Conservation (phyloP, 2,113 vertebrate genomes). For the Geococcyx californianus region DNA sequence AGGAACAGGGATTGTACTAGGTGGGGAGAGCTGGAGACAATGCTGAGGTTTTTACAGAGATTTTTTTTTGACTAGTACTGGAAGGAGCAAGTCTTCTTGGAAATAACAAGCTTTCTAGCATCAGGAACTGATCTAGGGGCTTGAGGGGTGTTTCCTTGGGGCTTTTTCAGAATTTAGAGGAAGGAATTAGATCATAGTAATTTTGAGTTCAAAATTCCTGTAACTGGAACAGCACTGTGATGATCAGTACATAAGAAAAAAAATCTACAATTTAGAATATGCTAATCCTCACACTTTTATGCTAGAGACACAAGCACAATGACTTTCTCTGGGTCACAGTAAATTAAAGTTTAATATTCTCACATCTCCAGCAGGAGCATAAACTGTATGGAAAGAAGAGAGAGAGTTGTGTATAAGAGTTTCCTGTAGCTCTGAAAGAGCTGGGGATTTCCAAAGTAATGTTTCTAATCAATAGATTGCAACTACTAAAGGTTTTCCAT, state of each 20-base stretch:
- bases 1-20: neutral
- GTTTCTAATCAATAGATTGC: neutral
- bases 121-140: neutral
- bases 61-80: neutral
- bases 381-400: neutral
- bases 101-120: neutral
- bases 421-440: neutral
- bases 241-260: neutral
- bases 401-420: neutral
- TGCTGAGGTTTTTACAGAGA: neutral
- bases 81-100: neutral
- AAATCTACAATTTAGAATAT: neutral
- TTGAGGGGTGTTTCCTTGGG: neutral
- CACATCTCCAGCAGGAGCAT: neutral
- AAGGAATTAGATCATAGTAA: neutral
- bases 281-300: neutral
- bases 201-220: neutral
- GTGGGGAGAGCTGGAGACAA: neutral
- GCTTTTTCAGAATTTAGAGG: neutral
- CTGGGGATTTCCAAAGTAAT: neutral
- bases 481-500: neutral
- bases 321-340: neutral
- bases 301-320: neutral
- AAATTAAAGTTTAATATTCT: neutral
- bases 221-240: neutral